These are phyloP conservation scores for Drosophila kurseongensis DNA, from an alignment of 1,140 invertebrate genomes.

Conservation along the genomic window DNA sequence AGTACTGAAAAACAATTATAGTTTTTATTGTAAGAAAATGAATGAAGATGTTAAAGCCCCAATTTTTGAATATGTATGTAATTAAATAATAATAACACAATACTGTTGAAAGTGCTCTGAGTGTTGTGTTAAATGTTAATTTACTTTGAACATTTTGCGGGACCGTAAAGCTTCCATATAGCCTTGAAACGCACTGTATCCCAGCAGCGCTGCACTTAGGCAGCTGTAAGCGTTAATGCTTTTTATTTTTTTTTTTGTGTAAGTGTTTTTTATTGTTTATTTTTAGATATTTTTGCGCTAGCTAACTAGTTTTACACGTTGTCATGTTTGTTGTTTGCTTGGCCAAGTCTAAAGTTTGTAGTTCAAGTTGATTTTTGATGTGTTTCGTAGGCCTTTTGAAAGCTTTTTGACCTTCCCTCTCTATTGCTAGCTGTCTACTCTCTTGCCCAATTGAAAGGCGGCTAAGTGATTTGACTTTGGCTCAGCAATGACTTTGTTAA, in stretches of 20 bases:
- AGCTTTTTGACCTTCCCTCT: slow-evolving; percentile 67
- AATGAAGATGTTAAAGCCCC: no score
- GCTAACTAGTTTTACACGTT: slow-evolving; percentile 79
- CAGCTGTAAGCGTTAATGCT: slow-evolving; percentile 79
- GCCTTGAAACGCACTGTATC: slow-evolving; percentile 36
- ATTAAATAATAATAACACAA: no score
- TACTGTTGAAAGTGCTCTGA: no score
- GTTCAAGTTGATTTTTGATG: slow-evolving; percentile 65
- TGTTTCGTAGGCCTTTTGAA: slow-evolving; percentile 71
- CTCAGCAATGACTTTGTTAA: slow-evolving; percentile 53
- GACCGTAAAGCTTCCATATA: background rate
- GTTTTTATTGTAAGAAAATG: no score
- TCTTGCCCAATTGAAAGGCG: slow-evolving; percentile 41
- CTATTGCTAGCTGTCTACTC: slow-evolving; percentile 3
- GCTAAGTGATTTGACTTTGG: slow-evolving; percentile 73
- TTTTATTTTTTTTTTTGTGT: slow-evolving; percentile 66
- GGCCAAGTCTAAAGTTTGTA: slow-evolving; percentile 78
- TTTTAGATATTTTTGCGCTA: slow-evolving; percentile 48
- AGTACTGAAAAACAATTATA: no score
- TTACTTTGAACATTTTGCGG: no score
- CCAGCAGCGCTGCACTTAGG: slow-evolving; percentile 63
- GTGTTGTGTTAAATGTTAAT: no score
- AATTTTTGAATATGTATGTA: no score
- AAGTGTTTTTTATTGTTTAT: slow-evolving; percentile 27
- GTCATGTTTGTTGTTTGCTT: slow-evolving; percentile 51